Evolutionary conservation across 1,140 invertebrate genomes (phyloP).

Genomic region (Hylyphantes graminicola): DNA sequence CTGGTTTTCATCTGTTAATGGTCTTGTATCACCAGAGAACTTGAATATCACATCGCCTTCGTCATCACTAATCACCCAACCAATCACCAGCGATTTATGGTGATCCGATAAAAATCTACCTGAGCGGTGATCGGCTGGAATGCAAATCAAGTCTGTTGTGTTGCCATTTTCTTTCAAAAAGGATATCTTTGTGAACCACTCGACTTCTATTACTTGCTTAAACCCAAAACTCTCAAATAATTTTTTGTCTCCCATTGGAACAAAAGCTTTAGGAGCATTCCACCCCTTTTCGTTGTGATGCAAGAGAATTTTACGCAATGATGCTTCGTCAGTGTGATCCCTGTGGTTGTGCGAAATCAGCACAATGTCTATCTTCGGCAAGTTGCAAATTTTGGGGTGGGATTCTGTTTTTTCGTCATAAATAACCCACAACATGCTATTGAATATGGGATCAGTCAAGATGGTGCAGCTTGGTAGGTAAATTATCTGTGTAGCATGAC

Average conservation of each 20-base stretch:
- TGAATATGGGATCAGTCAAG: conserved; percentile 49
- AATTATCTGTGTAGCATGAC: conserved; percentile 38
- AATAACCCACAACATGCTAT: conserved; percentile 3
- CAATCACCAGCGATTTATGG: conserved; percentile 43
- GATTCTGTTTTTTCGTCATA: conserved; percentile 41
- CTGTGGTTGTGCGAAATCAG: conserved; percentile 50
- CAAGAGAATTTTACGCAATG: conserved; percentile 28
- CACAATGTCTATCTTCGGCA: conserved; percentile 40
- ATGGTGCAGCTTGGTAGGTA: conserved; percentile 34
- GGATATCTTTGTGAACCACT: conserved; percentile 47
- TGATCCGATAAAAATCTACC: conserved; percentile 28
- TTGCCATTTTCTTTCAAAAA: background rate
- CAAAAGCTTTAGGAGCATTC: conserved; percentile 31
- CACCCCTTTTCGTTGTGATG: conserved; percentile 14
- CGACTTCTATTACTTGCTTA: conserved; percentile 30
- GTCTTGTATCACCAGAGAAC: conserved; percentile 42
- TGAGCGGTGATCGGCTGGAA: conserved; percentile 46
- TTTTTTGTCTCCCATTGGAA: conserved; percentile 53
- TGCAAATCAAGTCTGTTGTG: conserved; percentile 28
- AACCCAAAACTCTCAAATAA: conserved; percentile 40
- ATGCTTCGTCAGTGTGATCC: conserved; percentile 32
- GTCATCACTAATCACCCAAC: conserved; percentile 29
- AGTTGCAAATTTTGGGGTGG: conserved; percentile 10
- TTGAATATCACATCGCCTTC: conserved; percentile 36
- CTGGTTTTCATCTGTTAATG: conserved; percentile 48